phyloP scores from a whole-genome alignment of 2,113 vertebrate genomes.

The Struthio camelus region DNA sequence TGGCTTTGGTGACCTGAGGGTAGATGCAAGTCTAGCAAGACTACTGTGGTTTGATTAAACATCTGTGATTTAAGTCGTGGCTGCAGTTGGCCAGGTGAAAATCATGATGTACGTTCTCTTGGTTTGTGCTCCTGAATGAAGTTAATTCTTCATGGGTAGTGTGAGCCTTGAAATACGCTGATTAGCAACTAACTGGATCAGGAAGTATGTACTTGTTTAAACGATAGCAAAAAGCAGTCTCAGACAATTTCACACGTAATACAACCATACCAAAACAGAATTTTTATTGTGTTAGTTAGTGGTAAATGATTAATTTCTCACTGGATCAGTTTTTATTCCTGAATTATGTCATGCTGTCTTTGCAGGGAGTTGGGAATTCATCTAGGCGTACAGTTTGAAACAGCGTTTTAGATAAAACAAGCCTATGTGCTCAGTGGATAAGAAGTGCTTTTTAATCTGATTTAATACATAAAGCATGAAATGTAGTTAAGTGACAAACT shows the following conservation, averaged over 20 bases:
- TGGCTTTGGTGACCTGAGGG: accelerated
- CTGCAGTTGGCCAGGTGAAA: neutral
- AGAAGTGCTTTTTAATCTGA: neutral
- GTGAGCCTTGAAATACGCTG: neutral
- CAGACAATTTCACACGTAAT: neutral
- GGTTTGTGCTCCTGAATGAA: accelerated
- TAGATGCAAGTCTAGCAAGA: accelerated
- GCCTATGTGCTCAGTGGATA: neutral
- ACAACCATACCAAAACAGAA: neutral
- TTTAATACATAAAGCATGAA: neutral
- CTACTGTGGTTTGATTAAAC: accelerated
- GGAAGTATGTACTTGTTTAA: accelerated
- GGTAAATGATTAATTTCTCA: neutral
- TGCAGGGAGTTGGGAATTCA: neutral
- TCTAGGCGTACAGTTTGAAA: accelerated
- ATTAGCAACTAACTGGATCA: neutral
- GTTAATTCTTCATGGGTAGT: neutral
- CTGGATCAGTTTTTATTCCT: neutral
- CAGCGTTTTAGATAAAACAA: neutral
- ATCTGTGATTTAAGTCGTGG: neutral
- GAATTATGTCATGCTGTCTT: neutral
- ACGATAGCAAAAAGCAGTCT: neutral
- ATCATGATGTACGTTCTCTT: accelerated
- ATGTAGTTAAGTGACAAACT: neutral
- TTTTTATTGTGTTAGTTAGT: neutral